Evolutionary conservation across 2,888 invertebrate species (phyloP), one percentile per base, ranked within the genome.

Genomic region (Caenorhabditis zanzibari): DNA sequence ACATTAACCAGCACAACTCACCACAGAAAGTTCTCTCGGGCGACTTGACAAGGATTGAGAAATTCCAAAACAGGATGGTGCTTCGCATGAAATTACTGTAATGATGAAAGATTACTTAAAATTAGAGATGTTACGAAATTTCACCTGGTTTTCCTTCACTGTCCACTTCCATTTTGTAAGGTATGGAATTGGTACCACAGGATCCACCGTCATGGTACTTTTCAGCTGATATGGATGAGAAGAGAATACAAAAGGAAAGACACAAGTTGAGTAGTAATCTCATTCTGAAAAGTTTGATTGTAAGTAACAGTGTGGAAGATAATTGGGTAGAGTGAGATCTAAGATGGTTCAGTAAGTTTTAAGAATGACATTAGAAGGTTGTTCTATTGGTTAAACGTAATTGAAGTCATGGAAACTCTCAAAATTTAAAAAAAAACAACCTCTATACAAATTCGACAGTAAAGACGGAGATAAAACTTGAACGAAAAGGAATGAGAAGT

Each of bases 71-170:
- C 89, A 89, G 28, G 85, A 52, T 10, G 89, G 88, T 10, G 84
- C 75, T 24, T 89, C 87, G 66, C 89, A 89, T 0, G 73, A 82
- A 22, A 89, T 76, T 38, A 88, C 89, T 88, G 71, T 32, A 86
- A 79, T 10, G 24, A 32, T 24, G n/a, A 7, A 7, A 19, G 19
- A 19, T n/a, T 52, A 22, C 6, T 12, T 6, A 6, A 28, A 54
- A 26, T 26, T 12, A 6, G 24, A 49, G n/a, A 41, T 9, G n/a
- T n/a, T 3, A 28, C 32, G 28, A n/a, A 38, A 3, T 19, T 47
- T 24, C 16, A 90, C 90, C 89, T 71, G 89, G 88, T 54, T 85
- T 88, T 83, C 90, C 90, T 58, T 82, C 80, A 16, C 64, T 68
- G 58, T 88, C 87, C 26, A 90, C 85, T 63, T 77, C 72, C 32